phyloP scores from a whole-genome alignment of 2,888 invertebrate genomes.

The Chirona hameri region DNA sequence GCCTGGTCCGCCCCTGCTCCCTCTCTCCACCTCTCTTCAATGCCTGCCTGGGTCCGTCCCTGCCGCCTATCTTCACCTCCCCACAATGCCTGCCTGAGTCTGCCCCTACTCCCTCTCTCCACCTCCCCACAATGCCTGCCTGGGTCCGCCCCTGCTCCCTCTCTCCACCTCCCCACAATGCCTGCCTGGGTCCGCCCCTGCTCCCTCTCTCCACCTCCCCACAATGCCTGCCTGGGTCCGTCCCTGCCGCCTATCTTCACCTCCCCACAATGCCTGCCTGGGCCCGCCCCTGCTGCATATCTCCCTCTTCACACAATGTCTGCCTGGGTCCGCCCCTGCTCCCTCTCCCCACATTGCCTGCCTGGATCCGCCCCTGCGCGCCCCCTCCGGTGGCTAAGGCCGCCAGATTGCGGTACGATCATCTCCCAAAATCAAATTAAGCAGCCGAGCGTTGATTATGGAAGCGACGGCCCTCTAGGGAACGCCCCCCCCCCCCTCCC shows the following conservation, averaged over 20 bases:
- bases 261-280: background rate
- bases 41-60: background rate
- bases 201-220: background rate
- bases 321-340: background rate
- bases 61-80: background rate
- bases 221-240: background rate
- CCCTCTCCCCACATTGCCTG: background rate
- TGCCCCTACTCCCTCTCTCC: no score
- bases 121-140: no score
- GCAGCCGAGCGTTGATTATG: conserved; percentile 1
- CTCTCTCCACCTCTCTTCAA: background rate
- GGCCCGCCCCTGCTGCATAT: background rate
- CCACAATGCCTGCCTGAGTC: no score
- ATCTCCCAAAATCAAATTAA: conserved; percentile 26
- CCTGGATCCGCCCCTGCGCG: background rate
- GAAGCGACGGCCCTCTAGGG: background rate
- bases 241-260: background rate
- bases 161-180: no score
- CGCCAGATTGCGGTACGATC: conserved; percentile 23
- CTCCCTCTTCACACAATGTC: background rate
- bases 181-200: background rate
- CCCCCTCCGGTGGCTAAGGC: background rate
- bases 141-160: no score
- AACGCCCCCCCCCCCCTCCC: background rate
- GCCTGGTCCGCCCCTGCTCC: background rate